Base-by-base conservation (phyloP, 2,113 vertebrate genomes). In the Struthidea cinerea region DNA sequence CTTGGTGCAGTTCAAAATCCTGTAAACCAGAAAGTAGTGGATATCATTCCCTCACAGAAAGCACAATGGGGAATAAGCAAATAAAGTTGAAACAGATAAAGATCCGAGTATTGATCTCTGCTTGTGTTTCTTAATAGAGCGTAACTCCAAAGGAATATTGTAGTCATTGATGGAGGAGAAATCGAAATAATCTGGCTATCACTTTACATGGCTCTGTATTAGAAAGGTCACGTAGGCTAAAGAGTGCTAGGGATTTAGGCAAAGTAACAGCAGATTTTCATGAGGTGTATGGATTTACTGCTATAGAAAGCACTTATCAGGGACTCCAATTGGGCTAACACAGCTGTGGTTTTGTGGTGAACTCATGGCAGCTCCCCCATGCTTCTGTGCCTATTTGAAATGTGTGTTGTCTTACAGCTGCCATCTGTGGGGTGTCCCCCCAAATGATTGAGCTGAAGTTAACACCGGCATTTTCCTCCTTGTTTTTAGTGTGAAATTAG, bases 81-180 rank as follows among this genome's bases (percentile, higher is more conserved):
- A 94, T 93, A 94, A 96, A 96, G 79, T 53, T 92, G 90, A 94
- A 97, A 96, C 73, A 95, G 95, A 96, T 96, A 97, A 97, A 92
- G 94, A 98, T 96, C 95, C 2, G 4, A 93, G 78, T 97, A 98
- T 97, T 97, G 97, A 98, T 98, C 97, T 88, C 87, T 91, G 80
- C 88, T 97, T 96, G 89, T 95, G 90, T 93, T 97, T 95, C 89
- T 85, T 97, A 98, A 95, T 96, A 95, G 95, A 96, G 96, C 30
- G 41, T 89, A 96, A 74, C 88, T 92, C 79, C 74, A 94, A 89
- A 94, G 77, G 93, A 97, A 97, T 97, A 96, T 73, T 95, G 93
- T 92, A 97, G 94, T 84, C 95, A 96, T 89, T 91, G 96, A 88
- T 80, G 71, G 92, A 90, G 65, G 65, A 97, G 92, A 97, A 96